Evolutionary conservation across 2,888 invertebrate genomes (phyloP).

Genomic region (Brenthis ino): DNA sequence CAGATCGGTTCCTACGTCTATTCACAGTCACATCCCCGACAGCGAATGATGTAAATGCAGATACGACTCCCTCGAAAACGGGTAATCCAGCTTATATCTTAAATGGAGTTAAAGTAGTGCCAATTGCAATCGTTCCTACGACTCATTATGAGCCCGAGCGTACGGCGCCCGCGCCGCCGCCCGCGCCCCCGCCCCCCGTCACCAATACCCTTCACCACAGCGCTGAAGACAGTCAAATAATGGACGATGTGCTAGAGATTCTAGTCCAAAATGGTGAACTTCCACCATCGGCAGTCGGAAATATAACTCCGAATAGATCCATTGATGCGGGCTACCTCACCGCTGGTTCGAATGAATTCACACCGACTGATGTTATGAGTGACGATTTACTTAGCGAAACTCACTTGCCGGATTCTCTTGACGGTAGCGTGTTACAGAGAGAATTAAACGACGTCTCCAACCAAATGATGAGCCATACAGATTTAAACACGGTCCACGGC

Average conservation of each 20-base stretch:
- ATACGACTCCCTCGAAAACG: slow-evolving; percentile 50
- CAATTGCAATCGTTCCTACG: slow-evolving; percentile 74
- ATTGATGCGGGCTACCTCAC: slow-evolving; percentile 53
- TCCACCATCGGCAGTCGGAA: slow-evolving; percentile 91
- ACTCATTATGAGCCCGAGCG: slow-evolving; percentile 71
- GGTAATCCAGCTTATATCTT: slow-evolving; percentile 83
- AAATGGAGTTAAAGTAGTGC: slow-evolving; percentile 83
- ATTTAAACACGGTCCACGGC: slow-evolving; percentile 56
- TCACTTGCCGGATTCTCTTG: slow-evolving; percentile 62
- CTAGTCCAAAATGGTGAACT: slow-evolving; percentile 96
- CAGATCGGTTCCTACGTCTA: slow-evolving; percentile 62
- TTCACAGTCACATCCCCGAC: slow-evolving; percentile 62
- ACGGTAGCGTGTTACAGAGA: slow-evolving; percentile 69
- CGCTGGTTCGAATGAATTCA: slow-evolving; percentile 54
- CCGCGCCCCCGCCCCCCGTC: slow-evolving; percentile 58
- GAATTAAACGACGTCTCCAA: slow-evolving; percentile 74
- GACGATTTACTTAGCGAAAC: slow-evolving; percentile 62
- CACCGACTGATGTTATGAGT: slow-evolving; percentile 62
- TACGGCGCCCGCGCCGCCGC: slow-evolving; percentile 59
- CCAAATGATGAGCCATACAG: slow-evolving; percentile 71
- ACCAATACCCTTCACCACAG: slow-evolving; percentile 53
- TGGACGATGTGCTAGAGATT: slow-evolving; percentile 96
- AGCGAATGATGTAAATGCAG: slow-evolving; percentile 41
- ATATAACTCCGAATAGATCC: slow-evolving; percentile 80
- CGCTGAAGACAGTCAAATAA: slow-evolving; percentile 86